These are phyloP conservation scores for Cryptomyrus ogoouensis DNA, from an alignment of 2,113 vertebrate species.

Conservation along the genomic window DNA sequence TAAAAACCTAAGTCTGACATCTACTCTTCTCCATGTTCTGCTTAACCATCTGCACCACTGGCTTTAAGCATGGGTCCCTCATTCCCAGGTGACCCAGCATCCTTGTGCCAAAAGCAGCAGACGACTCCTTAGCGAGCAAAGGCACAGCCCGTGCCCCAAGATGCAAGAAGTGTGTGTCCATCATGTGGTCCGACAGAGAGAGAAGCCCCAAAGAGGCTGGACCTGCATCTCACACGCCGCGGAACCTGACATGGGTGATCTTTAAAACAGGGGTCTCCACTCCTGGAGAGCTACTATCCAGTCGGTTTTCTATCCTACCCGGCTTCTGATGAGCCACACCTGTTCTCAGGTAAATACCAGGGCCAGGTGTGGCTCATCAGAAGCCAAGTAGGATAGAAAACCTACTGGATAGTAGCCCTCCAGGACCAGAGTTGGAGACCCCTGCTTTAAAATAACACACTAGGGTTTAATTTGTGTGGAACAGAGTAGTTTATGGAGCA, in stretches of 20 bases:
- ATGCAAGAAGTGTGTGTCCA: not conserved
- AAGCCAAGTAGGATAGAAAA: no score
- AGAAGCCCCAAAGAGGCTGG: not conserved
- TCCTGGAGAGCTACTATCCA: no score
- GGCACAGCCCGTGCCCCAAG: not conserved
- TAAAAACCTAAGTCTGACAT: slow-evolving; percentile 39
- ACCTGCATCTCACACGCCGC: not conserved
- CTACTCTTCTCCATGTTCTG: not conserved
- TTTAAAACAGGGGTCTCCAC: not conserved
- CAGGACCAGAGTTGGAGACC: no score
- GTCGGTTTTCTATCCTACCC: no score
- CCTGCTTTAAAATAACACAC: not conserved
- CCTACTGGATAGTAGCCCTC: no score
- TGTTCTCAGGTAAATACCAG: no score
- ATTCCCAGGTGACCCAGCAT: not conserved
- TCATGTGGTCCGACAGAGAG: not conserved
- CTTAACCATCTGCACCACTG: not conserved
- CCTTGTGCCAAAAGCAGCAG: not conserved
- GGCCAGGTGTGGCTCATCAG: no score
- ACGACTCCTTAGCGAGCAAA: not conserved
- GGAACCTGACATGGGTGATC: not conserved
- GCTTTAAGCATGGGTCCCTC: not conserved
- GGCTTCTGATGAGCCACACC: no score
- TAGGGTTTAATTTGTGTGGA: not conserved
- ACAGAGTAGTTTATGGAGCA: not conserved